Base-by-base conservation (phyloP, 1,140 invertebrate genomes). In the Panagrolaimus sp. region DNA sequence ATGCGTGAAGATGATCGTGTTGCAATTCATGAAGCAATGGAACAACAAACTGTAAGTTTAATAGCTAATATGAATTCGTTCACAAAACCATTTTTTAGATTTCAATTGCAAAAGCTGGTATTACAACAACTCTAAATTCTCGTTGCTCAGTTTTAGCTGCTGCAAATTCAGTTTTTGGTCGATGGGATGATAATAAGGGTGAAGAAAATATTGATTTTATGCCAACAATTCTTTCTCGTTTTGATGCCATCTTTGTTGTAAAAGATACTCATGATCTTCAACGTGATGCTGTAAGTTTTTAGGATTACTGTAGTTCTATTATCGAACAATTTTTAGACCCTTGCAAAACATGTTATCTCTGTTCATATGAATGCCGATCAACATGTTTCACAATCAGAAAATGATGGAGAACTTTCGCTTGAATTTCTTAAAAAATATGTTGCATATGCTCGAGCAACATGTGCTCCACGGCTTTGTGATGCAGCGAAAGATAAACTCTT, bases 21-120 rank as follows among this genome's bases (percentile, higher is more conserved):
- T 2, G 96, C 96, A 23, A 99, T 99, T 83, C 96, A 99, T 82
- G 96, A 99, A 86, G 96, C 96, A 43, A 99, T 99, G 96, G 96
- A 99, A 84, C 96, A 99, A 81, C 96, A 99, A 84, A 99, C 96
- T 38, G 31, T 38, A 38, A 38, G 2, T 38, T n/a, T n/a, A n/a
- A n/a, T n/a, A n/a, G n/a, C n/a, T n/a, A n/a, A n/a, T 7, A 38
- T 38, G 31, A 7, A 38, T 38, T 38, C 7, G 2, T 38, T 38
- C 7, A 38, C 31, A 38, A 7, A 4, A 38, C 7, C 31, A 4
- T 38, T 38, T 38, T 38, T 4, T 38, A 38, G 0, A 99, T 99
- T 76, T 98, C 95, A 3, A 98, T 99, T 82, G 96, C 96, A 1
- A 99, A 99, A 87, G 91, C 96, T 75, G 96, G 96, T 16, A 98